Evolutionary conservation across 1,140 invertebrate genomes (phyloP).

Genomic region (Agrilus planipennis): DNA sequence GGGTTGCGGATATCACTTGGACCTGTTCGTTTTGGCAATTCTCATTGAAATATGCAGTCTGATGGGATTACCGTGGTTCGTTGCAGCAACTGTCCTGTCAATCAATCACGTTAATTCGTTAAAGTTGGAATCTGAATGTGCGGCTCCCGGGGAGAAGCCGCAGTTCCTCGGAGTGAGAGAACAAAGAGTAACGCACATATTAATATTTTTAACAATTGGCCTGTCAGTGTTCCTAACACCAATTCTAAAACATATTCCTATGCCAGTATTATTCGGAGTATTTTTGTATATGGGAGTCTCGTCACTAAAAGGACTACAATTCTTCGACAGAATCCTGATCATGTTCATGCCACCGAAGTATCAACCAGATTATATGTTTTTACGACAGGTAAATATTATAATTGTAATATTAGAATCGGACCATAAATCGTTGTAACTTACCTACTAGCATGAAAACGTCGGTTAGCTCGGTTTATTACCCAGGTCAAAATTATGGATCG

Average conservation of each 20-base stretch:
- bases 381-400: constrained; percentile 76
- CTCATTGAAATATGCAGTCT: constrained; percentile 86
- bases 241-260: constrained; percentile 84
- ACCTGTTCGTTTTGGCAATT: constrained; percentile 83
- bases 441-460: too few species aligned
- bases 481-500: too few species aligned
- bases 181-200: constrained; percentile 89
- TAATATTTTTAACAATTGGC: constrained; percentile 94
- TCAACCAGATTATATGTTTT: constrained; percentile 96
- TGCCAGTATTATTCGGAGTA: constrained; percentile 97
- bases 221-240: constrained; percentile 86
- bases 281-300: constrained; percentile 99
- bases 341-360: constrained; percentile 98
- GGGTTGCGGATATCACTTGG: constrained; percentile 95
- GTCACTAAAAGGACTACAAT: constrained; percentile 88
- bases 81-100: constrained; percentile 95
- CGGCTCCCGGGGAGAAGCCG: constrained; percentile 95
- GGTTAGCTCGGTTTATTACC: too few species aligned
- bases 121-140: constrained; percentile 91
- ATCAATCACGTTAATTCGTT: constrained; percentile 98
- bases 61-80: constrained; percentile 93
- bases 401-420: too few species aligned
- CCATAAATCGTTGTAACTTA: too few species aligned
- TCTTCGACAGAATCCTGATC: constrained; percentile 90
- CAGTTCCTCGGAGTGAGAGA: constrained; percentile 97